Conservation (phyloP, 1,140 invertebrate genomes). For the Nephila pilipes region DNA sequence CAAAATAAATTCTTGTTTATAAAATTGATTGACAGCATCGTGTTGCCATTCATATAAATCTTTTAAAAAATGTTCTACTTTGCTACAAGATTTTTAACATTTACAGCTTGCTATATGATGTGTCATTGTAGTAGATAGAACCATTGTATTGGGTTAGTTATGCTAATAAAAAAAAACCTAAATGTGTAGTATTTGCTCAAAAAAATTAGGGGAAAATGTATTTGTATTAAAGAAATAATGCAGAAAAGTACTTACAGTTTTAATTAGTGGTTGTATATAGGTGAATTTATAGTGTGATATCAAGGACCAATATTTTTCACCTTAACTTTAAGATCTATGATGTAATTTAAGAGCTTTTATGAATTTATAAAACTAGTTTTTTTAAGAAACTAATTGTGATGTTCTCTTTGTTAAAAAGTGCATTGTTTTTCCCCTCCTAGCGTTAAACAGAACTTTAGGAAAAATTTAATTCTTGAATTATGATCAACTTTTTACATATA, state of each 20-base stretch:
- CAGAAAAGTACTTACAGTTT: constrained; percentile 64
- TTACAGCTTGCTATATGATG: not conserved
- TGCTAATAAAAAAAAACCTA: not conserved
- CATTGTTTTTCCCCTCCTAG: not conserved
- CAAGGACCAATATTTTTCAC: constrained; percentile 63
- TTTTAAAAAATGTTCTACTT: not conserved
- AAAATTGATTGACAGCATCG: not conserved
- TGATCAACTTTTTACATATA: not conserved
- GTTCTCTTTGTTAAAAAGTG: constrained; percentile 43
- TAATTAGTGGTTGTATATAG: constrained; percentile 59
- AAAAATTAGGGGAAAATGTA: constrained; percentile 13
- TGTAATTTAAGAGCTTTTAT: constrained; percentile 54
- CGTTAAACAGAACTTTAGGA: not conserved
- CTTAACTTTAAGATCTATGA: constrained; percentile 31
- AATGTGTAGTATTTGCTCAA: constrained; percentile 7
- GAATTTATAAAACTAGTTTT: constrained; percentile 33
- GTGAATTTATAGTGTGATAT: constrained; percentile 62
- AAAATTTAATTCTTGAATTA: not conserved
- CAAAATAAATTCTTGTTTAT: not conserved
- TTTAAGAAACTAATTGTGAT: constrained; percentile 44
- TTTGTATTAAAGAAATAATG: not conserved
- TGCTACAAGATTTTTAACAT: not conserved
- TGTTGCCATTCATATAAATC: not conserved
- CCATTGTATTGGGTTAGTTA: not conserved
- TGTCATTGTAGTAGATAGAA: not conserved